Evolutionary conservation across 2,113 vertebrate species (phyloP).

Genomic region (Nipponia nippon): DNA sequence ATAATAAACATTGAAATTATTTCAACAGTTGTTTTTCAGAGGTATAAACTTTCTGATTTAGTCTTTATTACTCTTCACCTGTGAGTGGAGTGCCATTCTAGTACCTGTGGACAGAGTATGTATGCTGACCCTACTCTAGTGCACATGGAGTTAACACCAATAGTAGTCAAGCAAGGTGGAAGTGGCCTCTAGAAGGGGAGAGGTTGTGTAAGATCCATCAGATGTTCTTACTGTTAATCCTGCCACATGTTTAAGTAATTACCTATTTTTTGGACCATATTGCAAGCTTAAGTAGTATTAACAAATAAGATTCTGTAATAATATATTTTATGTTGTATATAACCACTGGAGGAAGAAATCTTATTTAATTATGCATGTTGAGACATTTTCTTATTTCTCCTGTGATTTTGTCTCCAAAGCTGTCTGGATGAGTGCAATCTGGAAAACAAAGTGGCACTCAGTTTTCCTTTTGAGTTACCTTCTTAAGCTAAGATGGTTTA

Average conservation of each 20-base stretch:
- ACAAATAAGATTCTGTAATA: background rate
- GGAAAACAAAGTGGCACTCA: background rate
- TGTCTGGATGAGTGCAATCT: background rate
- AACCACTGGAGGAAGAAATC: background rate
- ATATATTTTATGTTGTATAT: background rate
- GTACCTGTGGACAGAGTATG: rapidly evolving
- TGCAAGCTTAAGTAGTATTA: background rate
- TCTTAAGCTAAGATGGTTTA: background rate
- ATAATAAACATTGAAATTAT: background rate
- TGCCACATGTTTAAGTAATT: background rate
- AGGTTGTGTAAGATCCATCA: background rate
- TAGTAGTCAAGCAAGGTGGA: background rate
- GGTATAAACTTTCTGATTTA: background rate
- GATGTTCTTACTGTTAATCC: background rate
- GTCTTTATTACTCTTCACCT: background rate
- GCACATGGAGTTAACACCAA: rapidly evolving
- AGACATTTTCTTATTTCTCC: background rate
- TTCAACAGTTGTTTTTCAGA: background rate
- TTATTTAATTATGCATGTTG: background rate
- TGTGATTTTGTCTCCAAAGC: background rate
- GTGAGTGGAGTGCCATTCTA: background rate
- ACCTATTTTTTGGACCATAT: background rate
- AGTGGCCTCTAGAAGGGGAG: background rate
- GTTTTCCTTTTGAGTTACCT: background rate
- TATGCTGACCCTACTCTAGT: background rate